Conservation (phyloP, 2,113 vertebrate species). For the Recurvirostra avosetta region DNA sequence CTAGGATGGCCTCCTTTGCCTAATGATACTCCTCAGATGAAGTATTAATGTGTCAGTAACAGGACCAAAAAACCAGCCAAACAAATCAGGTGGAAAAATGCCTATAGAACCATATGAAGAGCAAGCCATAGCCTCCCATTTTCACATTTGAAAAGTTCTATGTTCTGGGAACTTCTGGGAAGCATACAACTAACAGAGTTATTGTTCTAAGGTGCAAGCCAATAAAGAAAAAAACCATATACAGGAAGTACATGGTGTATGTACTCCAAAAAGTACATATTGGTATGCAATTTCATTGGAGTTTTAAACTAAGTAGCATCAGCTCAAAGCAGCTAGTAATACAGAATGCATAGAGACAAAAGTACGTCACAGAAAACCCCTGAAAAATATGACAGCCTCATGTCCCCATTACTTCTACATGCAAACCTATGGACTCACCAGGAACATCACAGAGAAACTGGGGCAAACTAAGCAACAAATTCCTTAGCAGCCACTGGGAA, state of each 20-base stretch:
- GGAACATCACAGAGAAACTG: background rate
- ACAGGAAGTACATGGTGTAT: background rate
- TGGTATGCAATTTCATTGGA: background rate
- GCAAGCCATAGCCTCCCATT: background rate
- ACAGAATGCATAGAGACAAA: background rate
- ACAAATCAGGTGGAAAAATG: background rate
- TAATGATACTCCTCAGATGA: background rate
- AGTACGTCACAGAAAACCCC: background rate
- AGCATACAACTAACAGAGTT: background rate
- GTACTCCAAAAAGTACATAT: background rate
- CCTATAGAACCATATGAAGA: background rate
- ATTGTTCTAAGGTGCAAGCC: background rate
- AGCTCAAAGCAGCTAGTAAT: background rate
- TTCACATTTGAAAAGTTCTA: background rate
- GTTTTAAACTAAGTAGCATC: background rate
- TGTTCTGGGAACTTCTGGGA: background rate
- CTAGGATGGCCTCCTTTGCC: background rate
- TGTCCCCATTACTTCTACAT: background rate
- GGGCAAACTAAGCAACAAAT: background rate
- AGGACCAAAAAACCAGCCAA: background rate
- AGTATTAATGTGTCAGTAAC: background rate
- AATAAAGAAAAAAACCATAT: background rate
- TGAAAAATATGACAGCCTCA: background rate
- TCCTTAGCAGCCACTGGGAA: background rate
- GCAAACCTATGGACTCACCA: background rate